Percentiles rank a stretch among this genome's conserved stretches.
phyloP scores from a whole-genome alignment of 2,797 vertebrate species.

The Lithobates sylvaticus region DNA sequence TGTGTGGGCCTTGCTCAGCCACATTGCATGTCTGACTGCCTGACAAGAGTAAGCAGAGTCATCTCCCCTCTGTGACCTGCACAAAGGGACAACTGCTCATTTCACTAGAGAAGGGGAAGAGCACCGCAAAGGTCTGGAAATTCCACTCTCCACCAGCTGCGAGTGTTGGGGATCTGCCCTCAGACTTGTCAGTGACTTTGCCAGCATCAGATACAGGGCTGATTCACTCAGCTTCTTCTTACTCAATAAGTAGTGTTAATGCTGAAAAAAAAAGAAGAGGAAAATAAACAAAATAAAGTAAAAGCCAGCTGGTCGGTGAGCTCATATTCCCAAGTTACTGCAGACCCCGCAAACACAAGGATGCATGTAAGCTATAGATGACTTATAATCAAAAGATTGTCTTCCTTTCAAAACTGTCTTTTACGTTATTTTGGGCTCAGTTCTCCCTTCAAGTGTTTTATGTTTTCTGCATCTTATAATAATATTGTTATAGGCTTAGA shows the following conservation, averaged over 20 bases:
- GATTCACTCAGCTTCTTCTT: constrained; percentile 30
- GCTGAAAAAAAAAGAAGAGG: constrained; percentile 17
- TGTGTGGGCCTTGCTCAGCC: constrained; percentile 56
- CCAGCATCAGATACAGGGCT: constrained; percentile 32
- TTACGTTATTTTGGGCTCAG: background rate
- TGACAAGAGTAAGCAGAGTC: constrained; percentile 36
- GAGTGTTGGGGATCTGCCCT: constrained; percentile 32
- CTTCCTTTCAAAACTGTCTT: background rate
- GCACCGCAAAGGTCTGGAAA: constrained; percentile 45
- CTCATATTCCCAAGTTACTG: constrained; percentile 39
- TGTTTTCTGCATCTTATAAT: no score
- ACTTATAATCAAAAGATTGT: background rate
- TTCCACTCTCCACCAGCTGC: constrained; percentile 54
- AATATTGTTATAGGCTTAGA: no score
- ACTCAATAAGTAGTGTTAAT: constrained; percentile 41
- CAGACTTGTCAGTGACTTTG: constrained; percentile 19
- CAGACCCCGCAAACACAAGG: background rate
- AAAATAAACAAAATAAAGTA: constrained; percentile 33
- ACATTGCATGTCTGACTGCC: constrained; percentile 52
- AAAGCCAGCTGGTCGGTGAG: constrained; percentile 62
- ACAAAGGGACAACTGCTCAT: constrained; percentile 46
- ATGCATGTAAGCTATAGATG: background rate
- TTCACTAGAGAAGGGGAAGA: constrained; percentile 52
- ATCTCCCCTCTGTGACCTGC: constrained; percentile 40
- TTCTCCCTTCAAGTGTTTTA: background rate